These are phyloP conservation scores for Brachionus asplanchnoidis DNA, from an alignment of 1,140 invertebrate species.

Conservation along the genomic window DNA sequence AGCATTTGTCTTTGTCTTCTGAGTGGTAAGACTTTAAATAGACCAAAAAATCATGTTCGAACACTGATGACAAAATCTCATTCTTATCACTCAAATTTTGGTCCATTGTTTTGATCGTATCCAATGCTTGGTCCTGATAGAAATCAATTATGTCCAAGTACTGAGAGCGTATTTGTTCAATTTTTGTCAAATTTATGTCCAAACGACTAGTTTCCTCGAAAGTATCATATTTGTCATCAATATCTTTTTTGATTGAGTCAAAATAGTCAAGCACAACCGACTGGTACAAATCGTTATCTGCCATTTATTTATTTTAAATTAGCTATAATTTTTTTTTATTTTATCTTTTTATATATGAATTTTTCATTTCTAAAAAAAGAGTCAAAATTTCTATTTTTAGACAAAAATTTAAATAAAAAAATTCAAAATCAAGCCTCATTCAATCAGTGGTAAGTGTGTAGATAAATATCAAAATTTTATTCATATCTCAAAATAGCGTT, in stretches of 20 bases:
- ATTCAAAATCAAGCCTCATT: not conserved
- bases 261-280: not conserved
- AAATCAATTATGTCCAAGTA: not conserved
- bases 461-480: not conserved
- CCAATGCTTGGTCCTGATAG: not conserved
- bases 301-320: not conserved
- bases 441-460: not conserved
- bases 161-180: not conserved
- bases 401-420: not conserved
- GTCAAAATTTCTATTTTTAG: not conserved
- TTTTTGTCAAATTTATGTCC: not conserved
- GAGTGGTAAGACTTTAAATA: slow-evolving; percentile 4
- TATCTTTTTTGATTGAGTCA: not conserved
- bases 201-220: not conserved
- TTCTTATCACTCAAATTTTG: not conserved
- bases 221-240: slow-evolving; percentile 3
- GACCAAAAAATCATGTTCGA: not conserved
- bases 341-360: not conserved
- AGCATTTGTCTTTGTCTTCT: not conserved
- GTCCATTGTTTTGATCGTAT: not conserved
- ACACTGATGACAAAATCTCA: not conserved
- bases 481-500: not conserved
- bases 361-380: not conserved
- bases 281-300: not conserved
- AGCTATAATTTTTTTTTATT: not conserved